Evolutionary conservation across 2,888 invertebrate genomes (phyloP).

Genomic region (Fragum sueziense): DNA sequence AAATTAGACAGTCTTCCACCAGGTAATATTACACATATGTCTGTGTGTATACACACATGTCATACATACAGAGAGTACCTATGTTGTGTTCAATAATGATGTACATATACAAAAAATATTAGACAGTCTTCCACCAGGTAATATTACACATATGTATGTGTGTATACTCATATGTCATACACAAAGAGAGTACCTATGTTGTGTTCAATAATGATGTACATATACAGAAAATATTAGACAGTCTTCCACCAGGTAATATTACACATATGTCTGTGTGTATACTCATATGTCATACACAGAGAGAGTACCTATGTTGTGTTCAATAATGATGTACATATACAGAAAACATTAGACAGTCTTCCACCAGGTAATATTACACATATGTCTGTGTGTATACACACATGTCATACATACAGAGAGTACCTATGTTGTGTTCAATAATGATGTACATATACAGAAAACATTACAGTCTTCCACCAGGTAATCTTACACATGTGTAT

Average conservation of each 20-base stretch:
- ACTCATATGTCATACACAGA: slow-evolving; percentile 59
- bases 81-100: slow-evolving; percentile 74
- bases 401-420: slow-evolving; percentile 70
- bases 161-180: background rate
- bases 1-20: slow-evolving; percentile 76
- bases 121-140: slow-evolving; percentile 77
- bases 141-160: background rate
- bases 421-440: slow-evolving; percentile 73
- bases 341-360: slow-evolving; percentile 78
- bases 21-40: slow-evolving; percentile 58
- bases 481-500: too few relatives aligned
- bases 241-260: slow-evolving; percentile 76
- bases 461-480: slow-evolving; percentile 76
- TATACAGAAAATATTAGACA: slow-evolving; percentile 77
- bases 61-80: slow-evolving; percentile 68
- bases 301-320: slow-evolving; percentile 74
- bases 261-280: too few relatives aligned
- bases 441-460: slow-evolving; percentile 78
- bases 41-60: background rate
- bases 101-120: slow-evolving; percentile 78
- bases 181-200: slow-evolving; percentile 72
- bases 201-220: slow-evolving; percentile 76
- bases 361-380: slow-evolving; percentile 66
- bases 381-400: too few relatives aligned
- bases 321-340: slow-evolving; percentile 76